Percentiles rank a stretch among this genome's conserved stretches.
These are phyloP conservation scores for Caenorhabditis japonica DNA, from an alignment of 2,888 invertebrate genomes.

Conservation along the genomic window DNA sequence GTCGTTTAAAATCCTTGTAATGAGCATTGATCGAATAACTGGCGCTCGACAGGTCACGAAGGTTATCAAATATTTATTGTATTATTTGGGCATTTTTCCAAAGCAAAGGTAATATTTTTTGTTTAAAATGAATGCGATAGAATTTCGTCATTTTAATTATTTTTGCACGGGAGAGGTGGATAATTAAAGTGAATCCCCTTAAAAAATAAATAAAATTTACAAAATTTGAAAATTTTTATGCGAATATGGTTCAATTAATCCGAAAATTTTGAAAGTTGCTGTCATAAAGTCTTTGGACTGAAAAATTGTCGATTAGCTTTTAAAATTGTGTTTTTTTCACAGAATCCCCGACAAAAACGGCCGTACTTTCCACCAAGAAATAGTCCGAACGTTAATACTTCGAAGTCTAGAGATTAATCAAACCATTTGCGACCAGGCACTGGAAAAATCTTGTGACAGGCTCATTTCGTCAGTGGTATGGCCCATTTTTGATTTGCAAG, in stretches of 20 bases:
- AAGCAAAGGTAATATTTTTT: constrained; percentile 25
- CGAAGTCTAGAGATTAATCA: constrained; percentile 32
- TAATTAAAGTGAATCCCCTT: too few relatives aligned
- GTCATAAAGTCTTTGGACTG: too few relatives aligned
- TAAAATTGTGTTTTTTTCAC: too few relatives aligned
- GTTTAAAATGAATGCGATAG: too few relatives aligned
- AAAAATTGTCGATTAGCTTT: too few relatives aligned
- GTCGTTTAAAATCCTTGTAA: constrained; percentile 13
- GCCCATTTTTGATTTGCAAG: constrained; percentile 11
- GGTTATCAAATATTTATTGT: constrained; percentile 29
- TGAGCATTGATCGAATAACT: constrained; percentile 28
- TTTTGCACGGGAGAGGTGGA: too few relatives aligned
- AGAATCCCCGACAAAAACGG: constrained; percentile 11
- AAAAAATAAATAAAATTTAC: not conserved
- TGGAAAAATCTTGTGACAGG: constrained; percentile 30
- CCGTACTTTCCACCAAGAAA: constrained; percentile 23
- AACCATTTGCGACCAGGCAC: constrained; percentile 30
- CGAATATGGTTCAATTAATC: too few relatives aligned
- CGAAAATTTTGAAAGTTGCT: too few relatives aligned
- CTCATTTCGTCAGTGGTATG: constrained; percentile 12
- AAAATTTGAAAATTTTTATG: not conserved
- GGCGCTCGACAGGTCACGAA: constrained; percentile 36
- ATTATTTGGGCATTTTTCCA: constrained; percentile 25
- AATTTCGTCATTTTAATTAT: too few relatives aligned
- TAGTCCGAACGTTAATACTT: constrained; percentile 14